phyloP scores from a whole-genome alignment of 2,888 invertebrate species.

The Leptopilina drosophilae region DNA sequence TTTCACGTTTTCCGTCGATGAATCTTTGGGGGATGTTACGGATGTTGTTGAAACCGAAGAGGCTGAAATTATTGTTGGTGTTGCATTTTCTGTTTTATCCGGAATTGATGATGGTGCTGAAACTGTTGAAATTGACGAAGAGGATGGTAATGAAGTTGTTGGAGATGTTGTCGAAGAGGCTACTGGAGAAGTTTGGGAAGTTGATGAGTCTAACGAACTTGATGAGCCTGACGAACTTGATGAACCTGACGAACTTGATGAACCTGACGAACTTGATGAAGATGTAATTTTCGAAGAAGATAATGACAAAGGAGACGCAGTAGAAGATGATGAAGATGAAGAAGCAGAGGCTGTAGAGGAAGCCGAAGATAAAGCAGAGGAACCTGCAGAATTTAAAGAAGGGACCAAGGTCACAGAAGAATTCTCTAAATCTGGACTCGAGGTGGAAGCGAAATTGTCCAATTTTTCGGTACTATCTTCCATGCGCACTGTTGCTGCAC shows the following conservation, averaged over 20 bases:
- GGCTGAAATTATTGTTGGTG: neutral
- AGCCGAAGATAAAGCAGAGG: neutral
- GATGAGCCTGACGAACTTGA: too few species aligned
- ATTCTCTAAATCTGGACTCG: neutral
- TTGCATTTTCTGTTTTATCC: too few species aligned
- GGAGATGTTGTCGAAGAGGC: neutral
- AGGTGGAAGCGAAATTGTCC: neutral
- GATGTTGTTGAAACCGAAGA: neutral
- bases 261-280: neutral
- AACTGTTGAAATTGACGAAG: neutral
- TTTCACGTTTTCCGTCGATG: neutral
- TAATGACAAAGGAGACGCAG: neutral
- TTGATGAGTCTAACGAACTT: too few species aligned
- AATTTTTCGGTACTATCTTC: conserved; percentile 13
- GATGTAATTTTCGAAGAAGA: neutral
- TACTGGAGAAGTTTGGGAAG: neutral
- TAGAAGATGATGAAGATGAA: neutral
- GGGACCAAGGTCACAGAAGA: too few species aligned
- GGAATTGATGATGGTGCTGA: neutral
- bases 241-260: too few species aligned
- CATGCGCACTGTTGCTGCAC: conserved; percentile 1
- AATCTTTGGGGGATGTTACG: neutral
- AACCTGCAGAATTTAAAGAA: neutral
- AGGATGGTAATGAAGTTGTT: neutral
- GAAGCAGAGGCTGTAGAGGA: too few species aligned